Conservation (phyloP, 2,888 invertebrate genomes). For the Helicoverpa assulta region DNA sequence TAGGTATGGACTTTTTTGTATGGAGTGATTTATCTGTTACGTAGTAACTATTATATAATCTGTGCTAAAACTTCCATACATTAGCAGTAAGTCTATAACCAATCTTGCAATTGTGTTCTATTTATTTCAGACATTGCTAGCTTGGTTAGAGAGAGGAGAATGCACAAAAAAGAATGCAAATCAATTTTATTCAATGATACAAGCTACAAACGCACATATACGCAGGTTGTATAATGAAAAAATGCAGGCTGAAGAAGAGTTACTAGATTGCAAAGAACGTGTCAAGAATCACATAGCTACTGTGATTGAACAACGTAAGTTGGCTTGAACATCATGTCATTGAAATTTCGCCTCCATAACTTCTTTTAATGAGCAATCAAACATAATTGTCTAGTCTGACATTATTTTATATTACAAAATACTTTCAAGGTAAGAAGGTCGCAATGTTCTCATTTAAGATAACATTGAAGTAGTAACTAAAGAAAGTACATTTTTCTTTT, state of each 20-base stretch:
- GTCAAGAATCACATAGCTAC: slow-evolving; percentile 96
- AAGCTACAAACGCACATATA: slow-evolving; percentile 98
- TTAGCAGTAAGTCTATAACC: too few species aligned
- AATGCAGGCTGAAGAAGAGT: slow-evolving; percentile 96
- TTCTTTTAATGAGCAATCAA: slow-evolving; percentile 37
- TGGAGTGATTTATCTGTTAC: too few species aligned
- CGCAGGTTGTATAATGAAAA: slow-evolving; percentile 96
- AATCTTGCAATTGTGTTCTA: not conserved
- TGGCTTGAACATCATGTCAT: slow-evolving; percentile 4
- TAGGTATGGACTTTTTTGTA: too few species aligned
- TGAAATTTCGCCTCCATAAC: slow-evolving; percentile 23
- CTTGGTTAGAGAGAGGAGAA: slow-evolving; percentile 98
- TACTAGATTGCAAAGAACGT: slow-evolving; percentile 95
- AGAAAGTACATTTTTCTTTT: slow-evolving; percentile 14
- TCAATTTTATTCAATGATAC: slow-evolving; percentile 98
- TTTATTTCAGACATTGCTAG: slow-evolving; percentile 92
- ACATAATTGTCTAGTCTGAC: slow-evolving; percentile 45
- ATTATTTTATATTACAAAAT: slow-evolving; percentile 36
- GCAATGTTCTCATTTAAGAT: slow-evolving; percentile 59
- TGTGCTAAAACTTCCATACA: too few species aligned
- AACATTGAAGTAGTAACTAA: slow-evolving; percentile 42
- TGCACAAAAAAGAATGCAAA: slow-evolving; percentile 97
- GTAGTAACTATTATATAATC: too few species aligned
- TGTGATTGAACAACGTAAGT: slow-evolving; percentile 98
- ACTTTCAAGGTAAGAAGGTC: slow-evolving; percentile 68